These are phyloP conservation scores for Limosa lapponica DNA, from an alignment of 2,797 vertebrate genomes.

Conservation along the genomic window DNA sequence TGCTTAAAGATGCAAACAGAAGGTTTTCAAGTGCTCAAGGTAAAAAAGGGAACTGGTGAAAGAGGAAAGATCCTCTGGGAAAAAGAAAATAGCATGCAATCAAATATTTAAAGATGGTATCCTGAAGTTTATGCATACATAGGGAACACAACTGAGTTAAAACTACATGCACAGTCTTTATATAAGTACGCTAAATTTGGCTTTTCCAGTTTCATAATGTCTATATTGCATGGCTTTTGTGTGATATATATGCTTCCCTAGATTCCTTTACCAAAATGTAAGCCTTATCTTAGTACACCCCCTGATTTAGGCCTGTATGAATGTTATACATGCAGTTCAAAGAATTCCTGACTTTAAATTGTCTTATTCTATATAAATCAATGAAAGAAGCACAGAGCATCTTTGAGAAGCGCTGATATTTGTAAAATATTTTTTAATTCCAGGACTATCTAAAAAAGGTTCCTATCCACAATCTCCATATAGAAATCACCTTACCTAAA, in stretches of 20 bases:
- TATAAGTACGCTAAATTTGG: not conserved
- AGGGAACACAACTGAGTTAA: not conserved
- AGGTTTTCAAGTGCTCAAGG: not conserved
- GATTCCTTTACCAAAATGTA: not conserved
- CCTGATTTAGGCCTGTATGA: not conserved
- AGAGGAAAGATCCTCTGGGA: not conserved
- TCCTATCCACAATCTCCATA: not conserved
- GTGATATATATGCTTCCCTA: not conserved
- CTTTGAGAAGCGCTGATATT: not conserved
- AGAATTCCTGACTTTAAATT: not conserved
- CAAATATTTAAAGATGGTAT: not conserved
- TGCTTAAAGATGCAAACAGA: not conserved
- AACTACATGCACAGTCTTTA: not conserved
- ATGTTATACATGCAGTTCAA: not conserved
- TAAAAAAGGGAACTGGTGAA: not conserved
- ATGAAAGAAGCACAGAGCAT: not conserved
- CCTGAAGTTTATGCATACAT: not conserved
- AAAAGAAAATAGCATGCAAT: not conserved
- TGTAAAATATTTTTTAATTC: not conserved
- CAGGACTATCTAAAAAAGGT: not conserved
- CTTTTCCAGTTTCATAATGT: not conserved
- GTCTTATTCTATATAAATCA: not conserved
- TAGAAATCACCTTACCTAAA: not conserved
- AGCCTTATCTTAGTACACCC: not conserved
- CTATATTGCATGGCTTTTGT: not conserved